phyloP scores from a whole-genome alignment of 2,113 vertebrate genomes.

The Ia io region DNA sequence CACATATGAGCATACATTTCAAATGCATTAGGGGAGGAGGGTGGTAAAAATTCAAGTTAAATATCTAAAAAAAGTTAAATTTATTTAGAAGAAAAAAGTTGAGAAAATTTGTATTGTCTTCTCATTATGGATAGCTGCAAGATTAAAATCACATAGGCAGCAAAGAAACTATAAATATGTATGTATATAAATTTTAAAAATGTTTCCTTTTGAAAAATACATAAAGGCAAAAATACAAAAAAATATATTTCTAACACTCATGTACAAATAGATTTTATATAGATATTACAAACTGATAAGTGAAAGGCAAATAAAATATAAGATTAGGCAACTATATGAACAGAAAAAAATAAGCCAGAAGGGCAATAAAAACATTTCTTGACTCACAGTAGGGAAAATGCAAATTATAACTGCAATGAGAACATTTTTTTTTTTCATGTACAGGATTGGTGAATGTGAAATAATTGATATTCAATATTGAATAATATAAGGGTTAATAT shows the following conservation, averaged over 20 bases:
- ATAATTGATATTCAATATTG: neutral
- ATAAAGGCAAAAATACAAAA: neutral
- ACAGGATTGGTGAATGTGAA: neutral
- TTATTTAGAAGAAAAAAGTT: neutral
- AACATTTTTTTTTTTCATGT: neutral
- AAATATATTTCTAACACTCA: neutral
- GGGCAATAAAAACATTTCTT: constrained; percentile 9
- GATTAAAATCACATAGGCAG: neutral
- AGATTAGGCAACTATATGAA: neutral
- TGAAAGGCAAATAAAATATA: constrained; percentile 12
- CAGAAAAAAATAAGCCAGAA: constrained; percentile 8
- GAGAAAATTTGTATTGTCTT: neutral
- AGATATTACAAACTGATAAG: constrained; percentile 2
- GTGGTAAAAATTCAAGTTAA: neutral
- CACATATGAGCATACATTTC: neutral
- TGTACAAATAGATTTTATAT: neutral
- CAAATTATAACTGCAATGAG: neutral
- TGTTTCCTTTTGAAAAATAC: neutral
- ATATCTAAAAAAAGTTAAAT: neutral
- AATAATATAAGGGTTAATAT: neutral
- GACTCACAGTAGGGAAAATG: neutral
- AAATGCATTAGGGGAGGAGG: neutral
- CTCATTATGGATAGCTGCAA: neutral
- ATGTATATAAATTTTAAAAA: neutral
- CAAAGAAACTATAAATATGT: neutral